Evolutionary conservation across 2,797 vertebrate genomes (phyloP), one percentile per base, ranked within the genome.

Genomic region (Hyperoplus lanceolatus): DNA sequence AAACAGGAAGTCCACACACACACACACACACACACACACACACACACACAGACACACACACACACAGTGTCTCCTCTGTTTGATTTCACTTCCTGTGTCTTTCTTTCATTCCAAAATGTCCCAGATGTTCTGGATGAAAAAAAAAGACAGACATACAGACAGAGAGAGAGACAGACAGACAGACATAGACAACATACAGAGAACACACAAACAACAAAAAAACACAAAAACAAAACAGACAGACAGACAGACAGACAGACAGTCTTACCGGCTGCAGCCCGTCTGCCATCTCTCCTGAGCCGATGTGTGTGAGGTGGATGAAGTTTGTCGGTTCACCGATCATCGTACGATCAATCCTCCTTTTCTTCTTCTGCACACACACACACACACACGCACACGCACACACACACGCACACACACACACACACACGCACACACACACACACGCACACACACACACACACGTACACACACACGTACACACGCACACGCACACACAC

Each of bases 291-390:
- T 98, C 97, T 16, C 97, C 96, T 0, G 97, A 97, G 68, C 97
- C 97, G 3, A 98, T 97, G 90, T 98, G 97, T 0, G 97, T 98
- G 90, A 97, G 95, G 90, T 98, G 97, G 39, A 97, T 91, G 64
- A 98, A 97, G 90, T 98, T 98, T 78, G 97, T 98, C 0, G 97
- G 97, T 74, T 97, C 97, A 11, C 97, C 97, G 0, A 98, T 98
- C 97, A 98, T 98, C 70, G 84, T 96, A 82, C 96, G 95, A 77
- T 98, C 97, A 0, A 98, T 98, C 72, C 96, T 95, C 90, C 96
- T 94, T 91, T 93, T 97, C 92, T 95, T 96, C 87, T 92, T 92
- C 88, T 97, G 8, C 55, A 61, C 11, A 80, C 49, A 80, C 29
- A 65, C 51, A 70, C 65, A 60, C 60, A 80, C 43, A 80, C 43